Base-by-base conservation (phyloP, 2,888 invertebrate genomes). In the Tipula helvola region DNA sequence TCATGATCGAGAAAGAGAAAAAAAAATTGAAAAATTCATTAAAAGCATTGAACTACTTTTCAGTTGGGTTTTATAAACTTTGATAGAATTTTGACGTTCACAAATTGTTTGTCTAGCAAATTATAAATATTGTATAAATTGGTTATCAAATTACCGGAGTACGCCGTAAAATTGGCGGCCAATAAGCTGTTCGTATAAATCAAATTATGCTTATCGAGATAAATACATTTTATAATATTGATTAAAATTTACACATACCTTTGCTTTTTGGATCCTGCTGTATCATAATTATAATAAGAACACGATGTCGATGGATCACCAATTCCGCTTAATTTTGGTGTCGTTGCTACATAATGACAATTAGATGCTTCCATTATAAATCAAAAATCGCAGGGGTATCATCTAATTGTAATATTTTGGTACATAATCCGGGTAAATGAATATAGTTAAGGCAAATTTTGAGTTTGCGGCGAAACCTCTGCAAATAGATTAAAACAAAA, bases 311-410 rank as follows among this genome's bases (percentile, higher is more conserved):
- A 8, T 71, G 71, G 18, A 28, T 71, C 71, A 71, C 71, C 71
- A 28, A 71, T 71, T 71, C 71, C 71, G 28, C 10, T 4, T 28
- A 71, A 4, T 28, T 71, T 71, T 18, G 71, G 71, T 71, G 71
- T 3, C 71, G 71, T 71, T 71, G 71, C 71, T n/a, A 71, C 8
- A 71, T 71, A 71, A 28, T 28, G 71, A 71, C 71, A 71, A 28
- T 71, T 71, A 71, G 71, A 71, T 71, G 71, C 71, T 71, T 71
- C 71, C 71, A 71, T 71, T 71, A 71, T 71, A 71, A 71, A 71
- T 28, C 13, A 71, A 71, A 28, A 71, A 71, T 71, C 71, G 18
- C 71, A 28, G 28, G 71, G 10, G 10, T 71, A 28, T 71, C 71
- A 71, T 71, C 71, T 71, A 71, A 71, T 28, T 71, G 18, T 28